phyloP scores from a whole-genome alignment of 1,140 invertebrate species.

The Drosophila willistoni region DNA sequence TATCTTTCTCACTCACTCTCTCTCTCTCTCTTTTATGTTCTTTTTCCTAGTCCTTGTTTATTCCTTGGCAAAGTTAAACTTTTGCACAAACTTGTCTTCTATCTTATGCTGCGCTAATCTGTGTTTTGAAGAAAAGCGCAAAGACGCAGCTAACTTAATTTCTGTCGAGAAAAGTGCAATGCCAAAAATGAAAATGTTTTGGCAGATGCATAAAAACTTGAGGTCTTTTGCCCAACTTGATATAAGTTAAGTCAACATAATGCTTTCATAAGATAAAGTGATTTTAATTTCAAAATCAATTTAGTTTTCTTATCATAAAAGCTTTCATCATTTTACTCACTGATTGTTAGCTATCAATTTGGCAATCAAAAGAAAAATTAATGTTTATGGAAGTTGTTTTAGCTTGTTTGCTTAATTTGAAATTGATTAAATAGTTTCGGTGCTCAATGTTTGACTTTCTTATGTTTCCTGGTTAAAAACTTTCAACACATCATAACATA shows the following conservation, averaged over 20 bases:
- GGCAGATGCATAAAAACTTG: slow-evolving; percentile 30
- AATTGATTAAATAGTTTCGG: too few relatives aligned
- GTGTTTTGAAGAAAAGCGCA: slow-evolving; percentile 28
- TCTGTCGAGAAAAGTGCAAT: slow-evolving; percentile 39
- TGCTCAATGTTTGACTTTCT: too few relatives aligned
- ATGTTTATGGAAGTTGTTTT: too few relatives aligned
- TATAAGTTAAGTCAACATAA: slow-evolving; percentile 21
- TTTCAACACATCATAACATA: too few relatives aligned
- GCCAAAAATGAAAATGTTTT: slow-evolving; percentile 48
- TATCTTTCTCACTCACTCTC: background rate
- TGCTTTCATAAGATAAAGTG: slow-evolving; percentile 4
- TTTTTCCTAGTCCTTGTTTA: background rate
- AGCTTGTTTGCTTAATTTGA: too few relatives aligned
- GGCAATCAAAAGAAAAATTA: too few relatives aligned
- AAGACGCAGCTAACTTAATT: slow-evolving; percentile 47
- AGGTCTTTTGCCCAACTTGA: slow-evolving; percentile 25
- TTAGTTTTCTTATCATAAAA: background rate
- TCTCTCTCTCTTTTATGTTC: background rate
- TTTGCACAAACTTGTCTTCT: slow-evolving; percentile 17
- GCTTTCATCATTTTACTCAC: background rate
- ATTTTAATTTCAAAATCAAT: slow-evolving; percentile 1
- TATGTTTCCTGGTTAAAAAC: too few relatives aligned
- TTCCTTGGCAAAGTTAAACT: slow-evolving; percentile 16
- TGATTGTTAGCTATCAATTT: background rate
- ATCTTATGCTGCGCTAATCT: slow-evolving; percentile 51